Evolutionary conservation across 64 coral and sea anemone species (phyloP).

Genomic region (Pachyseris speciosa): DNA sequence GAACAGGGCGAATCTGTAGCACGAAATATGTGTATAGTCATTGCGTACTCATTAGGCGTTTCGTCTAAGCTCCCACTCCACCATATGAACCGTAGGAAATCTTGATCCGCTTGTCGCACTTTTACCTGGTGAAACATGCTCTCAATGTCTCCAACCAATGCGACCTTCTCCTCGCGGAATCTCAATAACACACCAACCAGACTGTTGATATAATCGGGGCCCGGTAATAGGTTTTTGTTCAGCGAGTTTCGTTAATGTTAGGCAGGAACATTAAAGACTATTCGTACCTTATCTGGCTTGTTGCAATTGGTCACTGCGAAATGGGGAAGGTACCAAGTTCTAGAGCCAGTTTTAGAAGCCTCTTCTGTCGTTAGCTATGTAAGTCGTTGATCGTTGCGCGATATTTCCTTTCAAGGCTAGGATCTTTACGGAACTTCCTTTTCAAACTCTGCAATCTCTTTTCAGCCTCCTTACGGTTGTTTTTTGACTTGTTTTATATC

Average conservation of each 20-base stretch:
- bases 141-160: too few species aligned
- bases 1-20: slow-evolving; percentile 56
- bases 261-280: slow-evolving; percentile 39
- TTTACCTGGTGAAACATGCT: too few species aligned
- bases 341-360: too few species aligned
- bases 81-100: slow-evolving; percentile 52
- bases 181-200: too few species aligned
- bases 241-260: slow-evolving; percentile 7
- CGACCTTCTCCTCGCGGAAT: too few species aligned
- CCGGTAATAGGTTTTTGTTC: slow-evolving; percentile 17
- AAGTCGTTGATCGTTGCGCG: slow-evolving; percentile 23
- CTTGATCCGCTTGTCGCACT: slow-evolving; percentile 66
- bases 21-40: slow-evolving; percentile 59
- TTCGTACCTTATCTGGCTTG: slow-evolving; percentile 34
- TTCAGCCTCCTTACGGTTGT: slow-evolving; percentile 17
- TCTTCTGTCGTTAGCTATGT: background rate
- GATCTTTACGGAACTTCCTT: slow-evolving; percentile 8
- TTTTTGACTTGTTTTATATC: too few species aligned
- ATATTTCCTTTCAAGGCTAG: slow-evolving; percentile 7
- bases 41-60: slow-evolving; percentile 25
- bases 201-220: slow-evolving; percentile 18
- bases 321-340: too few species aligned
- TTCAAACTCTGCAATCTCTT: background rate
- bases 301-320: slow-evolving; percentile 20
- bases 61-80: slow-evolving; percentile 7